Evolutionary conservation across 2,797 vertebrate species (phyloP).

Genomic region (Gymnocypris eckloni): DNA sequence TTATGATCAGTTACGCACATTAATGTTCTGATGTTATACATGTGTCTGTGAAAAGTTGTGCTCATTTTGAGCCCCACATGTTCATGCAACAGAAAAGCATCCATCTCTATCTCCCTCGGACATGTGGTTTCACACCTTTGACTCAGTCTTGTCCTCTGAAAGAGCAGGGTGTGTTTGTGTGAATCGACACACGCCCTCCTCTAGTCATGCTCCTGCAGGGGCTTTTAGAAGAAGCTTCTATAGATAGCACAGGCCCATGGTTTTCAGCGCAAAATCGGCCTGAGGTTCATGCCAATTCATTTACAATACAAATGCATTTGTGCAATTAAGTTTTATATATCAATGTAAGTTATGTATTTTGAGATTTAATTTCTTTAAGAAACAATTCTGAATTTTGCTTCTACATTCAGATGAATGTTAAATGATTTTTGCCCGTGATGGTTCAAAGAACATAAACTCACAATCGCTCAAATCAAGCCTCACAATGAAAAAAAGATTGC

Average conservation of each 20-base stretch:
- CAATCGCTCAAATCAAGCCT: background rate
- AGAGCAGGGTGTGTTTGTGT: conserved; percentile 67
- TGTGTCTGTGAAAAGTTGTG: background rate
- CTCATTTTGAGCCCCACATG: background rate
- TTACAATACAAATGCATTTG: too few relatives aligned
- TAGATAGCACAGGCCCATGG: background rate
- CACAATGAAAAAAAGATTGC: background rate
- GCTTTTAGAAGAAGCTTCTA: background rate
- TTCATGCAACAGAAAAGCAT: background rate
- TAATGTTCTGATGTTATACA: background rate
- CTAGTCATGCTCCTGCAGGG: background rate
- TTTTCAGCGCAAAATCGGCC: background rate
- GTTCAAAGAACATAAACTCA: background rate
- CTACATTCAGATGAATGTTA: background rate
- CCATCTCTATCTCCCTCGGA: conserved; percentile 51
- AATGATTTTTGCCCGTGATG: background rate
- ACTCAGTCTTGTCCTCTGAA: conserved; percentile 40
- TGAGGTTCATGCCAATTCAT: background rate
- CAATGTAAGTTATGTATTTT: background rate
- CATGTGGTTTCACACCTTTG: conserved; percentile 75
- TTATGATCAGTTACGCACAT: background rate
- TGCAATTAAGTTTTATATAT: background rate
- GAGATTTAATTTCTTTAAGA: background rate
- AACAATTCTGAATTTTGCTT: background rate
- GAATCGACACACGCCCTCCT: conserved; percentile 52